Percentiles rank a stretch among this genome's conserved stretches.
Evolutionary conservation across 2,888 invertebrate genomes (phyloP).

Genomic region (Nymphalis polychloros): DNA sequence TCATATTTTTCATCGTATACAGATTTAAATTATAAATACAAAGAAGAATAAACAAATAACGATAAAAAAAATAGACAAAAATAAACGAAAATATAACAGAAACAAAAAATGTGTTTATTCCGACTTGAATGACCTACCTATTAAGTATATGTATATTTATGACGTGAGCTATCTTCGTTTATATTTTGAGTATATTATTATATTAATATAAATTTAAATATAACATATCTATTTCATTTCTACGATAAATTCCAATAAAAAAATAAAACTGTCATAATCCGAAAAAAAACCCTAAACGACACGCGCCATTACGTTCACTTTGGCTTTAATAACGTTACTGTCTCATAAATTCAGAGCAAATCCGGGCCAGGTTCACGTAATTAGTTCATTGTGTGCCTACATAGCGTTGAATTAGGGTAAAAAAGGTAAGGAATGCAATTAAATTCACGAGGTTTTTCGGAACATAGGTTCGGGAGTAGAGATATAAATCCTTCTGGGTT

Average conservation of each 20-base stretch:
- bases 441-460: constrained; percentile 33
- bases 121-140: too few species aligned
- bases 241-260: constrained; percentile 10
- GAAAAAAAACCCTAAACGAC: constrained; percentile 41
- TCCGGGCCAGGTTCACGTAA: constrained; percentile 44
- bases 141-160: too few species aligned
- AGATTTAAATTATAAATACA: too few species aligned
- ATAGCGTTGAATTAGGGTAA: constrained; percentile 41
- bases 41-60: too few species aligned
- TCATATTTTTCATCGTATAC: too few species aligned
- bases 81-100: too few species aligned
- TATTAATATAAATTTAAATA: too few species aligned
- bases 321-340: constrained; percentile 51
- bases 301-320: constrained; percentile 49
- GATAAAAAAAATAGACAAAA: too few species aligned
- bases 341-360: constrained; percentile 51
- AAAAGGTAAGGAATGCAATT: constrained; percentile 43
- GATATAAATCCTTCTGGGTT: constrained; percentile 30
- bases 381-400: constrained; percentile 46
- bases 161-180: too few species aligned
- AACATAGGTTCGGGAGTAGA: constrained; percentile 32
- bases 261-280: constrained; percentile 15
- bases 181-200: too few species aligned
- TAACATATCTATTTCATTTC: too few species aligned
- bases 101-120: too few species aligned